Evolutionary conservation across 2,113 vertebrate species (phyloP).

Genomic region (Psammodynastes pulverulentus): DNA sequence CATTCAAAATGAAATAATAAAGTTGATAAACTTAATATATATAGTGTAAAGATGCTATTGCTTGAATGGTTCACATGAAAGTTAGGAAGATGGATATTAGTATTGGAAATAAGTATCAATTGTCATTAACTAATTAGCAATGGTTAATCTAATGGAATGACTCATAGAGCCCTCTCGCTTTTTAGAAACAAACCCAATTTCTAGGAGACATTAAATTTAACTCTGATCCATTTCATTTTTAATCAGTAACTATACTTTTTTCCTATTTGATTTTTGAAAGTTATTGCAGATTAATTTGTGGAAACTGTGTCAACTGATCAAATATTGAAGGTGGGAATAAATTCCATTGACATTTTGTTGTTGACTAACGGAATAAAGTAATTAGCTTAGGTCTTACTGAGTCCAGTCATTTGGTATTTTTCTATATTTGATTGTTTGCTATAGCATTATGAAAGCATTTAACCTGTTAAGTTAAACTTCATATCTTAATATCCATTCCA

Average conservation of each 20-base stretch:
- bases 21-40: constrained; percentile 23
- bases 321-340: not conserved
- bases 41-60: constrained; percentile 24
- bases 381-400: not conserved
- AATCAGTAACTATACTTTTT: not conserved
- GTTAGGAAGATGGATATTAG: not conserved
- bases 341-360: not conserved
- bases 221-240: not conserved
- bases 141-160: not conserved
- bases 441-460: not conserved
- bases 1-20: constrained; percentile 31
- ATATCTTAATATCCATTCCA: not conserved
- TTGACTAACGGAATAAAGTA: not conserved
- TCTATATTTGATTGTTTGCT: not conserved
- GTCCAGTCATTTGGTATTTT: not conserved
- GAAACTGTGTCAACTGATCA: constrained; percentile 37
- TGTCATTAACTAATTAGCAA: not conserved
- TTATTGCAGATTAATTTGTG: not conserved
- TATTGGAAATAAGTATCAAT: not conserved
- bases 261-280: not conserved
- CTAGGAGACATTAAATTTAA: not conserved
- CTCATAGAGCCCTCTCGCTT: not conserved
- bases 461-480: not conserved
- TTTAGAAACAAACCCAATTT: not conserved
- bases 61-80: constrained; percentile 14